phyloP scores from a whole-genome alignment of 2,113 vertebrate genomes.

The human region DNA sequence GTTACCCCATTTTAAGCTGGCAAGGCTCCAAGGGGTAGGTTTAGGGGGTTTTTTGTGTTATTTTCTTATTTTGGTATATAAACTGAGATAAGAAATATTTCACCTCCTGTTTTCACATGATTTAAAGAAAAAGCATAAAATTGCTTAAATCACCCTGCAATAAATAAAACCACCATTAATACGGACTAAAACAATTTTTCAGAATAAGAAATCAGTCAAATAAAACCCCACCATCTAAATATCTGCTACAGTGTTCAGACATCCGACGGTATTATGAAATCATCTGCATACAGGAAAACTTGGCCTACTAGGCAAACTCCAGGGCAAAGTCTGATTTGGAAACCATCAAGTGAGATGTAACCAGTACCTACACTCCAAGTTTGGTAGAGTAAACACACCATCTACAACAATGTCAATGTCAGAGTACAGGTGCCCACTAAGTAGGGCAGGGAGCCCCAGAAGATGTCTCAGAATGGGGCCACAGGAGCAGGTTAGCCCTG shows the following conservation, averaged over 20 bases:
- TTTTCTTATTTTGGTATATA: neutral
- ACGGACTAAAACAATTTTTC: neutral
- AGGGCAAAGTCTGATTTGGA: neutral
- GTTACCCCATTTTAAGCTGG: neutral
- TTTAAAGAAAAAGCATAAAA: conserved; percentile 18
- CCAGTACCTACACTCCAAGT: neutral
- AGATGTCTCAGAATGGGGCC: neutral
- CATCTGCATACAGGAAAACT: neutral
- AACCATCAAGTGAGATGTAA: neutral
- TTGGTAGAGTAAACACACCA: neutral
- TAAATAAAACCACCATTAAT: conserved; percentile 6
- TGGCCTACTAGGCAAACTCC: neutral
- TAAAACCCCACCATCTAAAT: neutral
- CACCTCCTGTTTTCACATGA: neutral
- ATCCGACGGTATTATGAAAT: rapidly evolving
- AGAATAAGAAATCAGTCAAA: neutral
- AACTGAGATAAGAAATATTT: neutral
- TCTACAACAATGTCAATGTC: neutral
- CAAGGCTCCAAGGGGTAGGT: neutral
- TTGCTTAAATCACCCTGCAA: neutral
- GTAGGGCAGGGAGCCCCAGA: neutral
- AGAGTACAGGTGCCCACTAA: neutral
- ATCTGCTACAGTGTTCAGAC: neutral
- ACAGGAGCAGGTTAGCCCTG: rapidly evolving
- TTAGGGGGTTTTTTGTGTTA: neutral